Evolutionary conservation across 2,113 vertebrate species (phyloP), one percentile per base, ranked within the genome.

Genomic region (Riparia riparia): DNA sequence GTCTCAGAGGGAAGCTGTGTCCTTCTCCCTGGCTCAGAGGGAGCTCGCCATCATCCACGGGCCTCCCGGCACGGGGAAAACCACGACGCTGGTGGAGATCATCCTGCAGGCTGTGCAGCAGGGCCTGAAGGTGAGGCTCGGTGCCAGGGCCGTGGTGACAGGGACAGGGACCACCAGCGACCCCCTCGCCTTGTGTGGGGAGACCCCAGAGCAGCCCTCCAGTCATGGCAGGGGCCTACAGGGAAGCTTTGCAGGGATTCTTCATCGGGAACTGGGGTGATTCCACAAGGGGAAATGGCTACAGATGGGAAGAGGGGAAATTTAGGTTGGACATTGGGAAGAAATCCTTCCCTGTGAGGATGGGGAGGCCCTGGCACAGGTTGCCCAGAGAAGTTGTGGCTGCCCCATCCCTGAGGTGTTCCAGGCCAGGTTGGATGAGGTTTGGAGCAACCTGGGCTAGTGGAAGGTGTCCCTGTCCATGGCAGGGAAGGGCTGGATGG

Each of bases 1-100:
- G 7, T 99, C 99, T 21, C 99, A 99, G 96, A 98, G 96, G 96
- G 99, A 99, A 56, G 99, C 99, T 0, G 98, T 99, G 41, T 94
- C 93, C 6, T 99, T 99, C 76, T 98, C 99, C 0, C 96, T 99
- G 94, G 97, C 98, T 12, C 99, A 99, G 98, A 99, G 98, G 92
- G 99, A 99, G 42, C 96, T 99, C 0, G 99, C 99, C 80, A 98
- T 99, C 80, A 94, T 99, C 97, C 99, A 99, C 0, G 99, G 99
- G 8, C 99, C 99, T 2, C 99, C 99, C 0, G 99, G 99, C 66
- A 99, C 99, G 0, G 99, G 99, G 25, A 99, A 99, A 91, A 99
- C 99, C 58, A 99, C 99, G 2, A 99, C 99, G 0, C 97, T 99
- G 77, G 98, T 99, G 14, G 99, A 99, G 93, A 97, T 99, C 66